Evolutionary conservation across 2,888 invertebrate species (phyloP).

Genomic region (Hipparchia semele): DNA sequence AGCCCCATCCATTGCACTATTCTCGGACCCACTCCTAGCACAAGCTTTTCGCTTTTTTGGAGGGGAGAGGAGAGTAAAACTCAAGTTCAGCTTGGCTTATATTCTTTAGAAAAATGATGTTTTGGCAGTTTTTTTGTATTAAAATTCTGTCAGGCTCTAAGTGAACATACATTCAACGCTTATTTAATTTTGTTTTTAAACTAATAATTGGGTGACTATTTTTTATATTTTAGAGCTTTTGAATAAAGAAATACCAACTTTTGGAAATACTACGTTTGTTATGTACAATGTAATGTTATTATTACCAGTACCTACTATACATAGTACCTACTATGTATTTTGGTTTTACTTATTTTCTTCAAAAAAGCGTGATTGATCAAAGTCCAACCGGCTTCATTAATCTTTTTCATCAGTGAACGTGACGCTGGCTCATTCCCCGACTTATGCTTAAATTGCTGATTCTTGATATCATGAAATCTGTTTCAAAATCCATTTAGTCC

Average conservation of each 20-base stretch:
- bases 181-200: too few species aligned
- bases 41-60: too few species aligned
- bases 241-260: neutral
- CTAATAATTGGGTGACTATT: too few species aligned
- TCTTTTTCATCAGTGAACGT: slow-evolving; percentile 71
- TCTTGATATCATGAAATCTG: slow-evolving; percentile 49
- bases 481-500: slow-evolving; percentile 29
- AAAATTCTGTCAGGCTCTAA: neutral
- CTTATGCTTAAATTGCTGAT: slow-evolving; percentile 67
- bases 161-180: too few species aligned
- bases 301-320: neutral
- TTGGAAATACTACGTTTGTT: neutral
- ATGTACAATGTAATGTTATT: neutral
- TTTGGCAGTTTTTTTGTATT: neutral
- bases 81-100: too few species aligned
- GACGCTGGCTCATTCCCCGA: slow-evolving; percentile 56
- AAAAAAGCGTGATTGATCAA: slow-evolving; percentile 75
- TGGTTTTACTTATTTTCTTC: slow-evolving; percentile 15
- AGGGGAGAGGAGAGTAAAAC: too few species aligned
- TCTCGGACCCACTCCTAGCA: too few species aligned
- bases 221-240: too few species aligned
- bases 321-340: neutral
- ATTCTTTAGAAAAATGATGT: too few species aligned
- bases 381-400: slow-evolving; percentile 77
- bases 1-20: too few species aligned